A percentile compares a stretch with the other conserved stretches of the same genome.
phyloP scores from a whole-genome alignment of 2,888 invertebrate genomes.

The Lasioglossum zephyrum region DNA sequence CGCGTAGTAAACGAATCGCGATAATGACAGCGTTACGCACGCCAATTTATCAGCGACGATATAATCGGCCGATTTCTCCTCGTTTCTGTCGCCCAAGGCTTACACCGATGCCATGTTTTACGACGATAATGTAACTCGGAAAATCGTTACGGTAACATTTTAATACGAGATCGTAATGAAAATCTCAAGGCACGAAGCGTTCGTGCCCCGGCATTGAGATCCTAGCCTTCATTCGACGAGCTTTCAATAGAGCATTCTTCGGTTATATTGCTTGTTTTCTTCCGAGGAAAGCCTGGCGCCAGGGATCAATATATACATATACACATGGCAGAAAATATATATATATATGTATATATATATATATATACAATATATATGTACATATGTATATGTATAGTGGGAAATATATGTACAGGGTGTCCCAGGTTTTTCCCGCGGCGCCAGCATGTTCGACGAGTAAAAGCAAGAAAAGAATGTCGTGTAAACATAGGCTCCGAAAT shows the following conservation, averaged over 20 bases:
- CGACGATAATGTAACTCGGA: background rate
- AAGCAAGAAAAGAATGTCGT: background rate
- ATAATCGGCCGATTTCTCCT: background rate
- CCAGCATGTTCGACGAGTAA: background rate
- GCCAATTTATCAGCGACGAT: constrained; percentile 6
- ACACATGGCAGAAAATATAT: background rate
- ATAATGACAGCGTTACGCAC: constrained; percentile 21
- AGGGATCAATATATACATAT: constrained; percentile 59
- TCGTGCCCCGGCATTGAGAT: constrained; percentile 3
- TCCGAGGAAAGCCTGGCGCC: constrained; percentile 32
- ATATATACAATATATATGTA: background rate
- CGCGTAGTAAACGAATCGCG: constrained; percentile 32
- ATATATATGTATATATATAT: constrained; percentile 30
- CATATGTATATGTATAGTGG: background rate
- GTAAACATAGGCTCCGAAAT: background rate
- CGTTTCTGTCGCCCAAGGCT: background rate
- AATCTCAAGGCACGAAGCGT: constrained; percentile 12
- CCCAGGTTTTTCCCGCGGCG: background rate
- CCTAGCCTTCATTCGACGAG: constrained; percentile 54
- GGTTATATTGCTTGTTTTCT: constrained; percentile 66
- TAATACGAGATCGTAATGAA: constrained; percentile 26
- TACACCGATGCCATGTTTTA: background rate
- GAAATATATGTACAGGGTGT: background rate
- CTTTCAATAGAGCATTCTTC: constrained; percentile 68
- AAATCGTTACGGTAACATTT: constrained; percentile 12